Evolutionary conservation across 1,140 invertebrate genomes (phyloP), one percentile per base, ranked within the genome.

Genomic region (Condylostylus longicornis): DNA sequence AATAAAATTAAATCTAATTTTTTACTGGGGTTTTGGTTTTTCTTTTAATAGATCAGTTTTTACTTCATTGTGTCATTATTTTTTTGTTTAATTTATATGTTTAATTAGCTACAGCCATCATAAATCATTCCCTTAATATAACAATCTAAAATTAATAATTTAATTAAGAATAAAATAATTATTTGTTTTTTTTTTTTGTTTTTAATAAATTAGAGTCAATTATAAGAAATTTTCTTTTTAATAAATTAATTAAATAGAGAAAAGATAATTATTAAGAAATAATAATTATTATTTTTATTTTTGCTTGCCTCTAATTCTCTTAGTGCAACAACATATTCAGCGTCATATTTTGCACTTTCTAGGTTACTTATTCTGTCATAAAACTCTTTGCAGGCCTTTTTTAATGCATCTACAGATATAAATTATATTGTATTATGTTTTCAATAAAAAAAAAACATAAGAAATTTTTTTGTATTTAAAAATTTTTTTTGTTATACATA

Each of bases 321-420:
- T 67, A 76, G 79, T 65, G 81, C 74, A 64, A 95, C 88, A 69
- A 88, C 82, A 66, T 78, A 78, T 71, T 98, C 91, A 70, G 91
- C 75, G 75, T 97, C 91, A 72, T 90, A 95, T 72, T 95, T 94
- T 69, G 82, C 75, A 66, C 83, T 82, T 69, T 97, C 90, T 62
- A 97, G 75, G 52, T 70, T 68, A 59, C 64, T 67, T 64, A 94
- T 82, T 67, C 82, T 79, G 61, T 77, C 77, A 70, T 95, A 77
- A 71, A 93, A 87, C 62, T 74, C 72, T 62, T 70, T 75, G 70
- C 80, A 80, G 68, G 87, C 73, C 67, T 81, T 76, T 70, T 84
- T 83, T 62, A 94, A 71, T 64, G 65, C 71, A 54, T 72, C 78
- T 80, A 75, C 59, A 73, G 20, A 19, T 31, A 20, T 34, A 34